Base-by-base conservation (phyloP, 23 tunicate species). In the Halocynthia aurantium region DNA sequence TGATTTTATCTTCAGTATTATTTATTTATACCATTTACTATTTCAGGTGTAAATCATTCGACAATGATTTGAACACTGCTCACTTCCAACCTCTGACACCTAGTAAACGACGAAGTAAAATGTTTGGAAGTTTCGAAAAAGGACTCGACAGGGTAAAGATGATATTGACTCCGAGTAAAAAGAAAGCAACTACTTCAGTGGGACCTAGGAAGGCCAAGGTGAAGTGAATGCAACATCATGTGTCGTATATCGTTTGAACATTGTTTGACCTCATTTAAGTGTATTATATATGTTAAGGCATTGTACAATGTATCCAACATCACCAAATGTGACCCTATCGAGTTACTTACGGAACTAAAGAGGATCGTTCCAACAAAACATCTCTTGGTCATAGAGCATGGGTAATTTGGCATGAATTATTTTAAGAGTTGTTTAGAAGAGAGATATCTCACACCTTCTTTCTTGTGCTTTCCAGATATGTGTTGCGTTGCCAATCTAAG, bases 51-150 rank as follows among this genome's bases (percentile, higher is more conserved):
- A 81, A 80, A 60, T 92, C 98, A 5, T 84, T 92, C 54, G 98
- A 92, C 73, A 82, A 86, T 58, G 61, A 91, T 22, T 67, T 92
- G 13, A 85, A 90, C 80, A 89, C 82, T 31, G 86, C 87, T 50
- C 97, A 81, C 80, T 78, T 83, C 52, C 87, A 85, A 57, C 89
- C 93, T 8, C 78, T 88, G 67, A 94, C 95, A 22, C 96, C 95
- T 6, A 61, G 74, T 49, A 94, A 86, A 55, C 78, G 67, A 79
- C 69, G 57, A 68, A 77, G 57, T 55, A 77, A 65, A 58, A 78
- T 94, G 81, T 94, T 94, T 50, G 99, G 99, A 51, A 87, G 95
- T 70, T 88, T 94, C 62, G 99, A 94, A 73, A 73, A 84, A 57
- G 99, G 99, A 22, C 71, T 94, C 61, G 99, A 94, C 57, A 81